Evolutionary conservation across 1,140 invertebrate species (phyloP).

Genomic region (Achatina immaculata): DNA sequence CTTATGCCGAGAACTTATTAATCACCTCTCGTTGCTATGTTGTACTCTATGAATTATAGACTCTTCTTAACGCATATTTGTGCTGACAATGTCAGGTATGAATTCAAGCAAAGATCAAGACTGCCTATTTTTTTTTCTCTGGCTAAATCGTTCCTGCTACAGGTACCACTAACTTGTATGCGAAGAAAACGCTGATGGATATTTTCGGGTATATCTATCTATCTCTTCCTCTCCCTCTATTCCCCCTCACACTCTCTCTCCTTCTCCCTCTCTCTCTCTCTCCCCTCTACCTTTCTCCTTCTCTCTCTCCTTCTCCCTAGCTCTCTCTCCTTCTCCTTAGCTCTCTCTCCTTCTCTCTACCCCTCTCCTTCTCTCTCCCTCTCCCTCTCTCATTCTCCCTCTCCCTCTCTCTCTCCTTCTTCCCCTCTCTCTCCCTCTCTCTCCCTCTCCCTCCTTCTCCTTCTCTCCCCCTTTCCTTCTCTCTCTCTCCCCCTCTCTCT

Average conservation of each 20-base stretch:
- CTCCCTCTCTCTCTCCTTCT: background rate
- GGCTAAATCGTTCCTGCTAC: background rate
- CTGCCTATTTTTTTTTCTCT: background rate
- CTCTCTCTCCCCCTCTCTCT: background rate
- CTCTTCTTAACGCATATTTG: no score
- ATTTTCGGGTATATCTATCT: background rate
- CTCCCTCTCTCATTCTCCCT: conserved; percentile 15
- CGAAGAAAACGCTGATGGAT: background rate
- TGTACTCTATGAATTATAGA: no score
- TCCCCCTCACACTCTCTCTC: conserved; percentile 7
- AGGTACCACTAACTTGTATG: background rate
- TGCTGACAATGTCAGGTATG: no score
- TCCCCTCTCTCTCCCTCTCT: background rate
- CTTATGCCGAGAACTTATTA: no score
- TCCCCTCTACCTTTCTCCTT: background rate
- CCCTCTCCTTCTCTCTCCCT: background rate
- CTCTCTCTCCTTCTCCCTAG: background rate
- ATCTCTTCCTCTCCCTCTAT: conserved; percentile 13
- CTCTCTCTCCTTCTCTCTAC: background rate
- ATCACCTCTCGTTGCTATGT: no score
- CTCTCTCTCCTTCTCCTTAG: background rate
- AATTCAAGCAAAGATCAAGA: background rate
- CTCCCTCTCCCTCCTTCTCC: conserved; percentile 11
- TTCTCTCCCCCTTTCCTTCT: conserved; percentile 6
- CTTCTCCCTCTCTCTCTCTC: background rate